Conservation (phyloP, 2,888 invertebrate genomes). For the Stictocephala bisonia region DNA sequence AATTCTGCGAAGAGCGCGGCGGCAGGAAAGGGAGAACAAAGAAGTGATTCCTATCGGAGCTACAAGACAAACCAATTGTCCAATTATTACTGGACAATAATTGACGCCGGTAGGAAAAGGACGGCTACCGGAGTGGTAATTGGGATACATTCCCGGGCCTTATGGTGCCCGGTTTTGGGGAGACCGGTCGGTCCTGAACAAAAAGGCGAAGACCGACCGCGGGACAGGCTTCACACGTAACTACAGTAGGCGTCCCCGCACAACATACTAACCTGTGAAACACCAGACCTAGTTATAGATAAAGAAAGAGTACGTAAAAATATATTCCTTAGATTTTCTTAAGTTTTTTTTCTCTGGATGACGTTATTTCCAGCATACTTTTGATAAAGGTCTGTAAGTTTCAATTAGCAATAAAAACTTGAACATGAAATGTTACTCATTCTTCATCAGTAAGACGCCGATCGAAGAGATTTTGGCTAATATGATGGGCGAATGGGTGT, state of each 20-base stretch:
- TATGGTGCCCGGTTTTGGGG: not conserved
- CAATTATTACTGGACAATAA: conserved; percentile 41
- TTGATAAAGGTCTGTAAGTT: too few relatives aligned
- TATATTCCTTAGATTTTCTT: too few relatives aligned
- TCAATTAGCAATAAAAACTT: too few relatives aligned
- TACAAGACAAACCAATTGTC: conserved; percentile 47
- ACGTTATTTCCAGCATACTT: too few relatives aligned
- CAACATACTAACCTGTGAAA: not conserved
- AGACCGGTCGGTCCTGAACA: not conserved
- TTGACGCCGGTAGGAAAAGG: conserved; percentile 40
- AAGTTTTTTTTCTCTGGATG: too few relatives aligned
- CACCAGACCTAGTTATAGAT: not conserved
- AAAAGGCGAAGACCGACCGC: not conserved
- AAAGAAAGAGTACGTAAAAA: too few relatives aligned
- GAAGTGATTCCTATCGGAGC: conserved; percentile 28
- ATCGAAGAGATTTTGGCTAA: too few relatives aligned
- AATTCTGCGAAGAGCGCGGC: conserved; percentile 33
- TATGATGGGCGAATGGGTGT: too few relatives aligned
- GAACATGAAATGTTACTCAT: too few relatives aligned
- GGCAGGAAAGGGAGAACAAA: conserved; percentile 14
- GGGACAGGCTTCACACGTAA: not conserved
- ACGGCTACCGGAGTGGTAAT: conserved; percentile 27
- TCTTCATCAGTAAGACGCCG: too few relatives aligned
- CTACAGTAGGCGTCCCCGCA: not conserved
- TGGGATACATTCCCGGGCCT: conserved; percentile 36